Evolutionary conservation across 1,140 invertebrate species (phyloP), one percentile per base, ranked within the genome.

Genomic region (Drosophila sucinea): DNA sequence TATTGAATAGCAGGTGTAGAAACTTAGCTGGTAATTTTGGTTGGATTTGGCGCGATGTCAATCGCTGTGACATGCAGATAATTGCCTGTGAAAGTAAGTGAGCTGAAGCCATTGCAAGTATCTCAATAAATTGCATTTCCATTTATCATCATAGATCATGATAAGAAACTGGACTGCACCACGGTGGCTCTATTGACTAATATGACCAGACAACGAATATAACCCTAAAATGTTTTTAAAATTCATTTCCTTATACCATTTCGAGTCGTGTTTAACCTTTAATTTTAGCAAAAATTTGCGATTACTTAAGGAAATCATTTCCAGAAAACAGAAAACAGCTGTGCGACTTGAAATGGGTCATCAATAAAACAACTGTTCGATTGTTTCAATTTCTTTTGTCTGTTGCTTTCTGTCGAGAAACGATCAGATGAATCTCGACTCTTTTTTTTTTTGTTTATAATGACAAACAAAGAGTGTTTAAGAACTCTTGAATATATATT

Each of bases 31-130:
- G 70, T 4, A 51, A 47, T 1, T 38, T 33, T 1, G 54, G 70
- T 30, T 73, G 71, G 69, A 32, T 73, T 35, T 73, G 71, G 71
- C 60, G 69, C 4, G 71, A 73, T 60, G 71, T 73, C 0, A 60
- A n/a, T 10, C 71, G 71, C 7, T 73, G 71, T 10, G 69, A 73
- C 10, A 73, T 73, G 71, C 71, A 73, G 38, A 73, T 73, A 7
- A 4, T 73, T 17, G 71, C 71, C 7, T 73, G 71, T 10, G 71
- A 73, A 35, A 54, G 71, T 73, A 64, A 73, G 70, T 40, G 4
- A 3, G 7, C 8, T 2, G 2, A 2, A 1, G 17, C 4, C 4
- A 35, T 8, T 35, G 7, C 10, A 2, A 2, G 33, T 35, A 47
- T 10, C 41, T 6, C 6, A 25, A 8, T 3, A 8, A 8, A 10